phyloP scores from a whole-genome alignment of 2,888 invertebrate species.

The Nomada ruficornis region DNA sequence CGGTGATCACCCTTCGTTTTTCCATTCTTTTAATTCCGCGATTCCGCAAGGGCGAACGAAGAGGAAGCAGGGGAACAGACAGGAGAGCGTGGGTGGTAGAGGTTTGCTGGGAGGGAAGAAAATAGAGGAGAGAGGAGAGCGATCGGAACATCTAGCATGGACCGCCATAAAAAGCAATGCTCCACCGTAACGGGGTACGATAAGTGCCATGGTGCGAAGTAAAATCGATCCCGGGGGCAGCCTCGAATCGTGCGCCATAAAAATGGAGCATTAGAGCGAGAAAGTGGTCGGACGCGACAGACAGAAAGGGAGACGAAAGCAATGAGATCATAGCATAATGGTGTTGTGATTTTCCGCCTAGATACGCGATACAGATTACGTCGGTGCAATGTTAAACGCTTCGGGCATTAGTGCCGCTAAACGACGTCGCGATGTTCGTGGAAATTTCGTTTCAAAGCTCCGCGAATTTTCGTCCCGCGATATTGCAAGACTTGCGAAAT shows the following conservation, averaged over 20 bases:
- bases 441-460: background rate
- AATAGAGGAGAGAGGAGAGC: conserved; percentile 45
- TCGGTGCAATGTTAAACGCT: conserved; percentile 72
- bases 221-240: conserved; percentile 81
- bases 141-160: conserved; percentile 76
- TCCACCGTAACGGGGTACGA: conserved; percentile 83
- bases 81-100: background rate
- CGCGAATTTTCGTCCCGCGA: background rate
- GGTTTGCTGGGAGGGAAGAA: background rate
- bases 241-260: conserved; percentile 81
- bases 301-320: conserved; percentile 37
- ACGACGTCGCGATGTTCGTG: conserved; percentile 22
- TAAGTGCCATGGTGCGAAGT: conserved; percentile 79
- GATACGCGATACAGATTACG: conserved; percentile 70
- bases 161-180: conserved; percentile 82
- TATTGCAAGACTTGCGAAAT: background rate
- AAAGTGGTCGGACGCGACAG: conserved; percentile 33
- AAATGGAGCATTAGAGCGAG: conserved; percentile 78
- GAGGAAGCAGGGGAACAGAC: conserved; percentile 7
- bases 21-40: conserved; percentile 71
- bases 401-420: conserved; percentile 68
- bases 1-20: conserved; percentile 53
- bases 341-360: conserved; percentile 79
- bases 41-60: conserved; percentile 33
- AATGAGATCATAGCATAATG: conserved; percentile 74